Base-by-base conservation (phyloP, 37 sponge, comb jelly and placozoan genomes). In the Diacarnus erythraeanus region DNA sequence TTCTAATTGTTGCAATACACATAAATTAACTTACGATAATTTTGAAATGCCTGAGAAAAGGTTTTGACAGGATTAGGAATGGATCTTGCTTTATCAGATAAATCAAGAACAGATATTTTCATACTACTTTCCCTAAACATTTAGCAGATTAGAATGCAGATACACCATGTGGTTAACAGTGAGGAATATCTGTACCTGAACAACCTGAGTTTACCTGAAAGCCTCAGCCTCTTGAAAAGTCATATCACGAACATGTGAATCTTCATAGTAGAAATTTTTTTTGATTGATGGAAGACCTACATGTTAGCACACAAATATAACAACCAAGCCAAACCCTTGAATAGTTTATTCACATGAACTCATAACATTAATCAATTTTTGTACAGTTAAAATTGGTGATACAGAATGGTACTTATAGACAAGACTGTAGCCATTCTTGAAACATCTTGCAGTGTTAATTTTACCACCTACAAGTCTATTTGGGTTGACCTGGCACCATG, bases 1-100 rank as follows among this genome's bases (percentile, higher is more conserved):
- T 18, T 20, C 36, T 41, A 12, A 42, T 78, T 15, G n/a, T n/a
- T 42, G 65, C 51, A 42, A 44, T 65, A 65, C 68, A 78, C 38
- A 36, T 70, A 70, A 47, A 78, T 36, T n/a, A 34, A 40, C 64
- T 63, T 58, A 72, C 67, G 64, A 64, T 38, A 64, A 38, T 77
- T 40, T 0, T 59, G 27, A 70, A 97, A 97, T 0, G 93, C 95
- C 73, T 97, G 87, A 20, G 77, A 77, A 69, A 97, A 97, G 4
- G 89, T 91, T 15, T 27, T 34, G 26, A 94, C 83, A 21, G 98
- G 98, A 78, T 97, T 94, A 25, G 92, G 93, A 6, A 88, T 80
- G 64, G 79, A 35, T 64, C 91, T 78, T 43, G 42, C 68, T 38
- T 72, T 68, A 22, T 66, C 64, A 20, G 85, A 88, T 39, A 90